phyloP scores from a whole-genome alignment of 2,113 vertebrate species.

The Tylochromis polylepis region DNA sequence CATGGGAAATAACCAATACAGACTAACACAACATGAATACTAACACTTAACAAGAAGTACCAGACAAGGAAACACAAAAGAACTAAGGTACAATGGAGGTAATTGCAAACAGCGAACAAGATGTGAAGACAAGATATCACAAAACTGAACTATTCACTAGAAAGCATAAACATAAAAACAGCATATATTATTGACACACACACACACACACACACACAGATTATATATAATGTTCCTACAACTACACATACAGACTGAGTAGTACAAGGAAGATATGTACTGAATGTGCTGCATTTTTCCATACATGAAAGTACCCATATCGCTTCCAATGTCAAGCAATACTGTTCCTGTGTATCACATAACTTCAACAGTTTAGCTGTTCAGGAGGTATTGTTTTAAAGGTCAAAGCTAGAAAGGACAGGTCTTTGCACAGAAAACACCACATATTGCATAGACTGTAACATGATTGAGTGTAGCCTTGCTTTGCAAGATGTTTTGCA shows the following conservation, averaged over 20 bases:
- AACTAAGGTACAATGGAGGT: not conserved
- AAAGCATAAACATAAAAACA: not conserved
- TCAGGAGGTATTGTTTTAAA: not conserved
- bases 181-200: not conserved
- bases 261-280: not conserved
- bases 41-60: not conserved
- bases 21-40: not conserved
- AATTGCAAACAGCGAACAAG: no score
- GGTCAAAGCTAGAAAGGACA: not conserved
- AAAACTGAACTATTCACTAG: no score
- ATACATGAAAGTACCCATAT: not conserved
- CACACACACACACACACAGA: no score
- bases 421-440: not conserved
- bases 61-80: not conserved
- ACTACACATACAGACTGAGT: not conserved
- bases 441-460: not conserved
- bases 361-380: not conserved
- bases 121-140: not conserved
- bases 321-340: not conserved
- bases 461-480: not conserved
- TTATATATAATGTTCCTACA: not conserved
- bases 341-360: not conserved
- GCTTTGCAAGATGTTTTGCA: not conserved
- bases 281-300: not conserved
- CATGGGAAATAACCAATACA: not conserved